Conservation (phyloP, 2,797 vertebrate genomes). For the Myotis vivesi region DNA sequence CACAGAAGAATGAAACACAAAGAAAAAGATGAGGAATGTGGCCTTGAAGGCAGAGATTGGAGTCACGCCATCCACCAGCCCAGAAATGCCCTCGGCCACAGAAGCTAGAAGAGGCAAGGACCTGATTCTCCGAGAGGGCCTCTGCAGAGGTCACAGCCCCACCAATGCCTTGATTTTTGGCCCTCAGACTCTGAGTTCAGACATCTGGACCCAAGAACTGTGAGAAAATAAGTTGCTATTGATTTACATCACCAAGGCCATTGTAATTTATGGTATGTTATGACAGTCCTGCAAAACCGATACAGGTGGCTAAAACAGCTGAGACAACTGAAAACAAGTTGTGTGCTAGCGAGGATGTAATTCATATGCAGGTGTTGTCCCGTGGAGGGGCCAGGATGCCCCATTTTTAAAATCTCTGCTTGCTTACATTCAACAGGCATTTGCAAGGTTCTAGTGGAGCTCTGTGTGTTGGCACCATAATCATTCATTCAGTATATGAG, state of each 20-base stretch:
- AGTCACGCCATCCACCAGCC: fast-evolving
- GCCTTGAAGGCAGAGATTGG: not conserved
- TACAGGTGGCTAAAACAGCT: not conserved
- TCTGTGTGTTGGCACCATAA: not conserved
- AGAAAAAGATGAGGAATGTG: not conserved
- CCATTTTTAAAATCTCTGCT: not conserved
- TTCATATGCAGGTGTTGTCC: not conserved
- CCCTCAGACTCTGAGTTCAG: not conserved
- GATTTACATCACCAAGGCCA: not conserved
- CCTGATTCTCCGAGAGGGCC: fast-evolving
- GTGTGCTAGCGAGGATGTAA: not conserved
- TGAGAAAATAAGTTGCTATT: not conserved
- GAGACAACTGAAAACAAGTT: not conserved
- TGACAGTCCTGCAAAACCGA: not conserved
- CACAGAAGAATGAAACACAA: too few relatives aligned
- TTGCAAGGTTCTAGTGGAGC: not conserved
- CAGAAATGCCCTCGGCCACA: not conserved
- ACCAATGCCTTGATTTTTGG: not conserved
- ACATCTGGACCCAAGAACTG: not conserved
- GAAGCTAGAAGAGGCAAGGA: not conserved
- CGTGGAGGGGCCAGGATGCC: fast-evolving
- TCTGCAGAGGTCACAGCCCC: not conserved
- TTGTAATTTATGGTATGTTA: not conserved
- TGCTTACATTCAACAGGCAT: not conserved
- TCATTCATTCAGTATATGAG: not conserved